Percentiles rank a stretch among this genome's conserved stretches.
Evolutionary conservation across 2,888 invertebrate genomes (phyloP).

Genomic region (Drosophila neotestacea): DNA sequence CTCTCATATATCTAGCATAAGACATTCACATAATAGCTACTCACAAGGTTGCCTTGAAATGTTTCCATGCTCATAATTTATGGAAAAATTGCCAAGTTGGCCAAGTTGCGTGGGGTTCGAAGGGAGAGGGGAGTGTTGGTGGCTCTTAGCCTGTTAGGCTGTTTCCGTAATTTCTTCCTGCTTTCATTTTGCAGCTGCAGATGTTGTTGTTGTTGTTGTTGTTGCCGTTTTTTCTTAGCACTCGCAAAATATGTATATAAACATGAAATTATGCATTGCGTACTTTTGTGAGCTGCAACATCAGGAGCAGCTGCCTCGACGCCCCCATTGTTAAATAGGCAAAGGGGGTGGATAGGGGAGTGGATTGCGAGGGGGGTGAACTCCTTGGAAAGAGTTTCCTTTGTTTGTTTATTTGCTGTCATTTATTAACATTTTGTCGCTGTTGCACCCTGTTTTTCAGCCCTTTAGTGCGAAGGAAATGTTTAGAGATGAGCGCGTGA

Average conservation of each 20-base stretch:
- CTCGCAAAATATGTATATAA: slow-evolving; percentile 44
- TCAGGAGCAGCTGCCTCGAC: slow-evolving; percentile 28
- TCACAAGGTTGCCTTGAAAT: slow-evolving; percentile 72
- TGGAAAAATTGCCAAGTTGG: slow-evolving; percentile 63
- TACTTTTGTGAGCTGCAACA: slow-evolving; percentile 46
- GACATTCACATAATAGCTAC: slow-evolving; percentile 63
- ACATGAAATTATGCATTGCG: slow-evolving; percentile 57
- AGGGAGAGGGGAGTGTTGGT: not conserved
- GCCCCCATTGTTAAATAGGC: slow-evolving; percentile 15
- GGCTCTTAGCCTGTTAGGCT: slow-evolving; percentile 14
- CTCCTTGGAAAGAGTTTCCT: not conserved
- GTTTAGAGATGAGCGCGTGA: not conserved
- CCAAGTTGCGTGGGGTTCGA: not conserved
- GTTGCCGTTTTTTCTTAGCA: slow-evolving; percentile 45
- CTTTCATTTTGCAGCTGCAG: slow-evolving; percentile 56
- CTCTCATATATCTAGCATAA: slow-evolving; percentile 19
- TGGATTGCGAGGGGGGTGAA: too few relatives aligned
- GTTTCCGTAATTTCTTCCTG: slow-evolving; percentile 80
- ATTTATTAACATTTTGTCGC: slow-evolving; percentile 25
- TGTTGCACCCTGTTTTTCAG: slow-evolving; percentile 9
- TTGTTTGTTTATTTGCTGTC: slow-evolving; percentile 23
- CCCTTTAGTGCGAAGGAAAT: not conserved
- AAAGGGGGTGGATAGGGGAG: not conserved
- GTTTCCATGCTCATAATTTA: slow-evolving; percentile 72
- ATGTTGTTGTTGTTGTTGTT: slow-evolving; percentile 29